Base-by-base conservation (phyloP, 2,888 invertebrate genomes). In the Patella pellucida region DNA sequence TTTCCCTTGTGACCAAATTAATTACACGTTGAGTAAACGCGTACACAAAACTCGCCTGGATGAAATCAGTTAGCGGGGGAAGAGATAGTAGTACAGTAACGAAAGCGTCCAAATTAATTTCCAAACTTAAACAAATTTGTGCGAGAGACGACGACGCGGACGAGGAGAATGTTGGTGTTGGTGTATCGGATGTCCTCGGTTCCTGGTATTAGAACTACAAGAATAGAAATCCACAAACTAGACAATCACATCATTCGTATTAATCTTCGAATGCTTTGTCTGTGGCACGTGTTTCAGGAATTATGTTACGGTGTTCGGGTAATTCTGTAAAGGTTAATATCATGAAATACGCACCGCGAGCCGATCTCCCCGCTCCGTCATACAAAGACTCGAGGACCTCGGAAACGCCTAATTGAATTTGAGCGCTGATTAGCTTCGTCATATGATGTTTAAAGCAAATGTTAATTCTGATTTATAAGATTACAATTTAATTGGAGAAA, bases 1-100 rank as follows among this genome's bases (percentile, higher is more conserved):
- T 62, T 62, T 76, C 76, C 76, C 76, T 67, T 19, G 76, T 67
- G 76, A 71, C 67, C 68, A 68, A 73, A 76, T 76, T 76, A 74
- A 76, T 76, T 73, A 76, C 52, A 50, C 54, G 67, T 70, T 73
- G 68, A 70, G 69, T 70, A 73, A 76, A 56, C 71, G 67, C 52
- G 71, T 52, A 71, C 71, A 73, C 73, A 76, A 62, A 62, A 23
- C 62, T 16, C 11, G 62, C 23, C 23, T 62, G 41, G 50, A 67
- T 12, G n/a, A 31, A n/a, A 41, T 62, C 41, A 27, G 16, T 27
- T 50, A 31, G 62, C 15, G 27, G 31, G 41, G n/a, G n/a, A n/a
- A 12, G 19, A 23, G 23, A 23, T 23, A 12, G 11, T 62, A 23
- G 11, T 62, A 23, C 62, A 23, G 62, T 62, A 62, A 62, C 62